A percentile compares a stretch with the other conserved stretches of the same genome.
Evolutionary conservation across 2,888 invertebrate genomes (phyloP).

Genomic region (Leptogaster cylindrica): DNA sequence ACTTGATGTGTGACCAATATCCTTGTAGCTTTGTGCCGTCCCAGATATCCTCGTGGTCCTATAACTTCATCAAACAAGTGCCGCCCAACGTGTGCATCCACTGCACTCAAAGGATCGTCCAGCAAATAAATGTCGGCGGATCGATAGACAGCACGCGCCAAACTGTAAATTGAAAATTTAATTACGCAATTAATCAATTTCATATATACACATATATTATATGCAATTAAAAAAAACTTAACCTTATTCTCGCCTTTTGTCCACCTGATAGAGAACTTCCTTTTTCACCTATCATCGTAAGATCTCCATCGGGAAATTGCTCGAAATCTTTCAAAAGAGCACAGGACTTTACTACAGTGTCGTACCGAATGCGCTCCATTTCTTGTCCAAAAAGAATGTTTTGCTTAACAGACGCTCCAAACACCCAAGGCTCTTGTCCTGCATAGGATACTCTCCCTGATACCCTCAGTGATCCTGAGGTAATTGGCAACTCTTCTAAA

Average conservation of each 20-base stretch:
- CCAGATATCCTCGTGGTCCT: conserved; percentile 62
- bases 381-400: conserved; percentile 82
- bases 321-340: conserved; percentile 64
- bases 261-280: conserved; percentile 72
- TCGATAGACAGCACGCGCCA: conserved; percentile 54
- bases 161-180: conserved; percentile 42
- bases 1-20: conserved; percentile 81
- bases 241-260: conserved; percentile 70
- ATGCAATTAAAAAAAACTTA: neutral
- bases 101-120: conserved; percentile 78
- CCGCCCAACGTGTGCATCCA: conserved; percentile 74
- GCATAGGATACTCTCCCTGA: conserved; percentile 75
- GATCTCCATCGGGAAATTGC: conserved; percentile 65
- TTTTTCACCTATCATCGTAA: conserved; percentile 67
- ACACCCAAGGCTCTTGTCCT: conserved; percentile 86
- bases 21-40: conserved; percentile 64
- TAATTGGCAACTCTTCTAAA: conserved; percentile 73
- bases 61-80: conserved; percentile 75
- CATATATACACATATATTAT: neutral
- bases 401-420: conserved; percentile 76
- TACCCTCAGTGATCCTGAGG: conserved; percentile 65
- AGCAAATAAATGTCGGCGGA: conserved; percentile 75
- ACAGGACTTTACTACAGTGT: conserved; percentile 60
- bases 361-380: conserved; percentile 56
- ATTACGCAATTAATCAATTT: neutral